A percentile compares a stretch with the other conserved stretches of the same genome.
Evolutionary conservation across 2,888 invertebrate species (phyloP).

Genomic region (Hirtodrosophila alboralis): DNA sequence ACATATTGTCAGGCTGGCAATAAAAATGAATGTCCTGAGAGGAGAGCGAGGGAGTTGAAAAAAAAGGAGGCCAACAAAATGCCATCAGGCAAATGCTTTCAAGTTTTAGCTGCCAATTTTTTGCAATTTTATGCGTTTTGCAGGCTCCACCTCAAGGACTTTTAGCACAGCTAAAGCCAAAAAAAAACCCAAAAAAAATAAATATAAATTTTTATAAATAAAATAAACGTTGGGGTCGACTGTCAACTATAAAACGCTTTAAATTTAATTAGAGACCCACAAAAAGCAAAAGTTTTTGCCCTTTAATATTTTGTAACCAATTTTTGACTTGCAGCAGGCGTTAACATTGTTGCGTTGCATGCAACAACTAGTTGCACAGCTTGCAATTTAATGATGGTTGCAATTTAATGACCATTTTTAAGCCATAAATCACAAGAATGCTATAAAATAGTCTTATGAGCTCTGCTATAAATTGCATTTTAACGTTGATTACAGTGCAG

Average conservation of each 20-base stretch:
- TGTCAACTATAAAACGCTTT: conserved; percentile 34
- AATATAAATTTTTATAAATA: too few species aligned
- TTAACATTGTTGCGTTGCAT: conserved; percentile 51
- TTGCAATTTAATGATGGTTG: conserved; percentile 40
- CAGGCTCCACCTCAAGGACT: conserved; percentile 18
- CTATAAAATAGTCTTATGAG: conserved; percentile 35
- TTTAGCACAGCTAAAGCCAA: conserved; percentile 8
- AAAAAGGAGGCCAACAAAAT: conserved; percentile 59
- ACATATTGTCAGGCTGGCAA: conserved; percentile 42
- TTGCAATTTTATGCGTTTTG: conserved; percentile 60
- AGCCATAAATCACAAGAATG: conserved; percentile 64
- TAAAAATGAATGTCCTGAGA: conserved; percentile 71
- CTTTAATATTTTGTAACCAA: conserved; percentile 1
- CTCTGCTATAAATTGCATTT: conserved; percentile 52
- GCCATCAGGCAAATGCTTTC: conserved; percentile 44
- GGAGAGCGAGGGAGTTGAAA: conserved; percentile 44
- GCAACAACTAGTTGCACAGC: conserved; percentile 72
- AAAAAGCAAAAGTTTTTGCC: conserved; percentile 14
- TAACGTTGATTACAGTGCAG: conserved; percentile 50
- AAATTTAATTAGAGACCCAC: conserved; percentile 67
- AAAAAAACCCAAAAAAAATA: conserved; percentile 23
- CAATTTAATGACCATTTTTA: conserved; percentile 57
- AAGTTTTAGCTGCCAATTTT: conserved; percentile 57
- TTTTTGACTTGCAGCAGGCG: conserved; percentile 13
- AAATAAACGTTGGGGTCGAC: conserved; percentile 30